These are phyloP conservation scores for Megalops atlanticus DNA, from an alignment of 2,113 vertebrate species.

Conservation along the genomic window DNA sequence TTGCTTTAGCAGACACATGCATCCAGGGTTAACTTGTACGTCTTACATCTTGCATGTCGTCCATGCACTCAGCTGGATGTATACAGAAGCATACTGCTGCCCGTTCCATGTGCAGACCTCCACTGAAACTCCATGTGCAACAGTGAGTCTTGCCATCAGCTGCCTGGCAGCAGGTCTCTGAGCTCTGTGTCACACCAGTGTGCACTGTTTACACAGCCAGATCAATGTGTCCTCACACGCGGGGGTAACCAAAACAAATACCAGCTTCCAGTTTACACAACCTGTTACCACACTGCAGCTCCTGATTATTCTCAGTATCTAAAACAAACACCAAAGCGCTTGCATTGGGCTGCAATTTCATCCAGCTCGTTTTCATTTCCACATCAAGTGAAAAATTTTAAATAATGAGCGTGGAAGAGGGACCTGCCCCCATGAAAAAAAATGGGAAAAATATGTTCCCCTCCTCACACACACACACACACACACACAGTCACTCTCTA, in stretches of 20 bases:
- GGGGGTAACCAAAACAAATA: slow-evolving; percentile 9
- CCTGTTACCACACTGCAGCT: background rate
- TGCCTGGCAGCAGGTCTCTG: background rate
- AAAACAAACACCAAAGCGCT: background rate
- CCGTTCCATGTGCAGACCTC: background rate
- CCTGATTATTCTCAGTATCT: slow-evolving; percentile 1
- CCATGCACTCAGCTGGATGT: background rate
- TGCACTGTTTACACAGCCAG: slow-evolving; percentile 12
- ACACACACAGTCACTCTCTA: no score
- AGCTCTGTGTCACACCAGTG: background rate
- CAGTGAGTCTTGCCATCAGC: background rate
- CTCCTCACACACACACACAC: background rate
- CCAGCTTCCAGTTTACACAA: slow-evolving; percentile 3
- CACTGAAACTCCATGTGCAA: background rate
- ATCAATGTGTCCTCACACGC: slow-evolving; percentile 27
- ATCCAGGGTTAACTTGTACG: background rate
- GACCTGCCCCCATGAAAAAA: background rate
- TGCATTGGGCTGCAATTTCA: background rate
- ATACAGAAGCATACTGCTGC: background rate
- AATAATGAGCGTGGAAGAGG: background rate
- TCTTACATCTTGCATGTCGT: background rate
- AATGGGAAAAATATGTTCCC: no score
- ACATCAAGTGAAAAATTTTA: background rate
- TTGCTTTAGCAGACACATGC: background rate
- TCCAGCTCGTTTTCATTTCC: background rate